Conservation (phyloP, 2,888 invertebrate genomes). For the Drosophila ustulata region DNA sequence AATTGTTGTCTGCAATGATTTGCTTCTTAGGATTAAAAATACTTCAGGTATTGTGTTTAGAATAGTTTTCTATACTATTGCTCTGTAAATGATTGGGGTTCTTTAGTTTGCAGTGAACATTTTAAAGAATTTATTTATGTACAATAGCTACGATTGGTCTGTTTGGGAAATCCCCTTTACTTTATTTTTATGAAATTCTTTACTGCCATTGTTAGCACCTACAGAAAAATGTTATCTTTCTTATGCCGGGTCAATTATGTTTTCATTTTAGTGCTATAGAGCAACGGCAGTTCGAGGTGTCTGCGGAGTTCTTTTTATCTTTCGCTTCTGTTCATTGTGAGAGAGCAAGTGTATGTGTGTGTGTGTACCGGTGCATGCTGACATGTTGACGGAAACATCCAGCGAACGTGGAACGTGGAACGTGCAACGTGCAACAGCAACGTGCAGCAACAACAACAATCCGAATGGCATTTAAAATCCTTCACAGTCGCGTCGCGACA, state of each 20-base stretch:
- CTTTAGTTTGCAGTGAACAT: no score
- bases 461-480: constrained; percentile 65
- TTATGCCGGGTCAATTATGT: background rate
- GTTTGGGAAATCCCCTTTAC: no score
- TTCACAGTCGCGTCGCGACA: constrained; percentile 65
- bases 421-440: constrained; percentile 40
- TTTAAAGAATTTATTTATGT: no score
- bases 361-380: constrained; percentile 42
- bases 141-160: no score
- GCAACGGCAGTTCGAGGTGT: constrained; percentile 38
- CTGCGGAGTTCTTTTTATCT: constrained; percentile 5
- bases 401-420: constrained; percentile 54
- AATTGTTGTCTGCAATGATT: no score
- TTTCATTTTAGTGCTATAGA: constrained; percentile 16
- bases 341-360: constrained; percentile 4
- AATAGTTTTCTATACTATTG: no score
- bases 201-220: no score
- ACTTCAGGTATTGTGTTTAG: no score
- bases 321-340: background rate
- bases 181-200: background rate
- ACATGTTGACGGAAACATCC: constrained; percentile 79
- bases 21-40: no score
- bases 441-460: constrained; percentile 35
- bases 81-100: no score
- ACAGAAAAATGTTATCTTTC: background rate